Conservation (phyloP, 2,113 vertebrate genomes). For the Pseudopodoces humilis region DNA sequence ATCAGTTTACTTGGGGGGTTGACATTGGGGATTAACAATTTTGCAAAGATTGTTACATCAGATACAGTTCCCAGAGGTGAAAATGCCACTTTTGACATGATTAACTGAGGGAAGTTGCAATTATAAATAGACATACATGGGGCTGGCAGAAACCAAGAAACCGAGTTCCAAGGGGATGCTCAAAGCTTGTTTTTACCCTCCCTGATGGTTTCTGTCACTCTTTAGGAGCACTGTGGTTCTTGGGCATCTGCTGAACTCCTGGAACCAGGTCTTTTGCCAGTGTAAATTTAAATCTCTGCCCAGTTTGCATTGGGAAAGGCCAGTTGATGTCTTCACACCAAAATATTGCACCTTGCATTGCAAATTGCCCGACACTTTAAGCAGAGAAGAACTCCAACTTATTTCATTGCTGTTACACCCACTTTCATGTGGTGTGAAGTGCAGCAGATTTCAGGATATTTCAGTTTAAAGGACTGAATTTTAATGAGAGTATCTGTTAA, state of each 20-base stretch:
- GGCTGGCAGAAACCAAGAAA: neutral
- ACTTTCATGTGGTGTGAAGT: slow-evolving; percentile 64
- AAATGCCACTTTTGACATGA: slow-evolving; percentile 33
- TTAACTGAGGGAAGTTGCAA: slow-evolving; percentile 13
- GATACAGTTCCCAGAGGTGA: neutral
- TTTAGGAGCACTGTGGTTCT: neutral
- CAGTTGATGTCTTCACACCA: neutral
- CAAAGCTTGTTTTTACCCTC: neutral
- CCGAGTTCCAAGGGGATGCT: neutral
- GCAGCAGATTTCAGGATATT: slow-evolving; percentile 60
- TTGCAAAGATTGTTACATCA: neutral
- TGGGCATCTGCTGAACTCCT: neutral
- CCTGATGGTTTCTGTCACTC: neutral
- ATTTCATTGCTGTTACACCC: slow-evolving; percentile 50
- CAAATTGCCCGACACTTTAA: neutral
- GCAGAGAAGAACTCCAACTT: slow-evolving; percentile 42
- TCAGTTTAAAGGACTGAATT: slow-evolving; percentile 55
- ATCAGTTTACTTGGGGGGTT: slow-evolving; percentile 44
- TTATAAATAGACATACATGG: slow-evolving; percentile 25
- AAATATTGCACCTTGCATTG: slow-evolving; percentile 24
- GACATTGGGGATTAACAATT: slow-evolving; percentile 25
- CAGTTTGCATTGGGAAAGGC: neutral
- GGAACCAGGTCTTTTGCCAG: neutral
- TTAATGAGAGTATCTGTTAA: slow-evolving; percentile 50
- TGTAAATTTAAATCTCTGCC: neutral